Base-by-base conservation (phyloP, 2,797 vertebrate species). In the Scomberomorus guttatus region DNA sequence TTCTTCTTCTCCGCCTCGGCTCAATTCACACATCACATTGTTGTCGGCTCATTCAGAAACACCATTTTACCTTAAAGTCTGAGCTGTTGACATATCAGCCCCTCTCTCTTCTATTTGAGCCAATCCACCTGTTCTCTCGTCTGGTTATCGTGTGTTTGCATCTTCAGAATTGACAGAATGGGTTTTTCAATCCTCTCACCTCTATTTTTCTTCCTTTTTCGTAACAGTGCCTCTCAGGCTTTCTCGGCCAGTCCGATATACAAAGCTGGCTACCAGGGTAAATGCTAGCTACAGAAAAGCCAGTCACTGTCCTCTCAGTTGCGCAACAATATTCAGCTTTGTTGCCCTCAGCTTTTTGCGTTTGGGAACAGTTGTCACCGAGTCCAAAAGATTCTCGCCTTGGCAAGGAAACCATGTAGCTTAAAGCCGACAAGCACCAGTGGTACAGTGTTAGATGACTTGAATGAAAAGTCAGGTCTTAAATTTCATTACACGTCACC, bases 181-280 rank as follows among this genome's bases (percentile, higher is more conserved):
- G 66, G 32, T 27, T 54, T 70, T 22, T 14, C 20, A 55, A 17
- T 51, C 34, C n/a, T 60, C 56, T 65, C 37, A 25, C 32, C 55
- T 60, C 15, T 27, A n/a, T 22, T 29, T 7, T 29, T 24, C 14
- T n/a, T 39, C 8, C n/a, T 44, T 32, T 79, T 72, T 55, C 17
- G 63, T 88, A 89, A 83, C 87, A 87, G 93, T 93, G 91, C 92
- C 92, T 93, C 90, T 90, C 59, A 81, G 90, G 90, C 91, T 85
- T 67, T 51, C 77, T 82, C 1, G 64, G 89, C 89, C 91, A 90
- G 88, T 91, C 85, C 79, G 84, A 67, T 80, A 82, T 27, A 87
- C 72, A 68, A 54, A 75, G 86, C 86, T 84, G 82, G 90, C 84
- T 72, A 37, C 76, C 82, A 88, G 87, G 70, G 72, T 80, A 75